Conservation (phyloP, 2,888 invertebrate genomes). For the Axea sp. region DNA sequence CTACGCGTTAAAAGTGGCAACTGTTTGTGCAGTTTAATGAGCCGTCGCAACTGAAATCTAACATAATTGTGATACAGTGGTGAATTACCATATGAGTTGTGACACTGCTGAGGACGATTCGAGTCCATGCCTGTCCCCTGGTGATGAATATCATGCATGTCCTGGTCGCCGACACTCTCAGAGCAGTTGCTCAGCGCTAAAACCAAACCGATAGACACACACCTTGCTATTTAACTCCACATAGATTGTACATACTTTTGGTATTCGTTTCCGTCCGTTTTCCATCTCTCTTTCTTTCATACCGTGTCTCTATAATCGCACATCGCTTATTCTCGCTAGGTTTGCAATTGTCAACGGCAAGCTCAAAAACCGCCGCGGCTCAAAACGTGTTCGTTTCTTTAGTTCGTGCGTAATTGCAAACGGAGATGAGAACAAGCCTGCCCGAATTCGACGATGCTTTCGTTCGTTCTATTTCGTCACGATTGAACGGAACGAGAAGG, state of each 20-base stretch:
- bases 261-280: slow-evolving; percentile 66
- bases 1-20: slow-evolving; percentile 23
- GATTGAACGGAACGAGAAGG: slow-evolving; percentile 70
- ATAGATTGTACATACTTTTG: slow-evolving; percentile 63
- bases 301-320: slow-evolving; percentile 64
- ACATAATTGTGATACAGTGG: slow-evolving; percentile 69
- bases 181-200: slow-evolving; percentile 80
- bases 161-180: slow-evolving; percentile 79
- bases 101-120: slow-evolving; percentile 79
- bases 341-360: slow-evolving; percentile 36
- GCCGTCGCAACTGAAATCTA: slow-evolving; percentile 53
- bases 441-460: slow-evolving; percentile 27
- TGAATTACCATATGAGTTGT: slow-evolving; percentile 80
- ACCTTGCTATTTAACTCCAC: slow-evolving; percentile 78
- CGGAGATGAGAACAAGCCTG: slow-evolving; percentile 38
- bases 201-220: slow-evolving; percentile 80
- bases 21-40: slow-evolving; percentile 55
- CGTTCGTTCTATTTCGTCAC: slow-evolving; percentile 69
- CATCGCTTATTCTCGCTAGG: slow-evolving; percentile 56
- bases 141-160: slow-evolving; percentile 79
- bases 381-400: slow-evolving; percentile 2
- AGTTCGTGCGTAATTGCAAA: slow-evolving; percentile 37
- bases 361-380: slow-evolving; percentile 12
- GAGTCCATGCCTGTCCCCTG: slow-evolving; percentile 78
- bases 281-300: slow-evolving; percentile 67